A percentile compares a stretch with the other conserved stretches of the same genome.
These are phyloP conservation scores for Origma solitaria DNA, from an alignment of 2,113 vertebrate species.

Conservation along the genomic window DNA sequence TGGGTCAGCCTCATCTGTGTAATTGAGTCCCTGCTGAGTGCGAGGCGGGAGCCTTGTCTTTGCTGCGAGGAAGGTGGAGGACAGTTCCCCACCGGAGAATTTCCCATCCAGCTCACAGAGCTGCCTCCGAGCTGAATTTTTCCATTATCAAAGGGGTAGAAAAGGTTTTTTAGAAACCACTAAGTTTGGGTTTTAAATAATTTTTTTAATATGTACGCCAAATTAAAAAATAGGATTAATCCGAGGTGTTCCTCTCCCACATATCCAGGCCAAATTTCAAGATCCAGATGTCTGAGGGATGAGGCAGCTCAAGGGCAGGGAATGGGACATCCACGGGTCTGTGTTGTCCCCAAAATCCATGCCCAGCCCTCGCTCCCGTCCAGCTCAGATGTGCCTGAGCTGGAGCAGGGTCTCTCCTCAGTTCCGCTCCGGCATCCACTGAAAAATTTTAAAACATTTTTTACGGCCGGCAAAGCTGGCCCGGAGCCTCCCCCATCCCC, in stretches of 20 bases:
- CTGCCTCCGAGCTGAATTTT: neutral
- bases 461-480: neutral
- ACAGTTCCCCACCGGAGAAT: neutral
- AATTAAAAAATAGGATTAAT: neutral
- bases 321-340: rapidly evolving
- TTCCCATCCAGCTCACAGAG: neutral
- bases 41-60: neutral
- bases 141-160: neutral
- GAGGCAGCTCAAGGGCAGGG: neutral
- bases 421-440: neutral
- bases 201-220: neutral
- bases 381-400: neutral
- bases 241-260: neutral
- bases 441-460: neutral
- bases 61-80: neutral
- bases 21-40: constrained; percentile 3
- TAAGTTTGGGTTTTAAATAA: neutral
- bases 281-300: rapidly evolving
- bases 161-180: rapidly evolving
- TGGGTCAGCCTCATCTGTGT: neutral
- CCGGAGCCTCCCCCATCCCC: neutral
- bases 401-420: neutral
- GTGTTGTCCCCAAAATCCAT: rapidly evolving
- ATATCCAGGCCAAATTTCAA: neutral
- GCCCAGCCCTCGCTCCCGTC: neutral